These are phyloP conservation scores for Octopus bimaculoides DNA, from an alignment of 1,140 invertebrate species.

Conservation along the genomic window DNA sequence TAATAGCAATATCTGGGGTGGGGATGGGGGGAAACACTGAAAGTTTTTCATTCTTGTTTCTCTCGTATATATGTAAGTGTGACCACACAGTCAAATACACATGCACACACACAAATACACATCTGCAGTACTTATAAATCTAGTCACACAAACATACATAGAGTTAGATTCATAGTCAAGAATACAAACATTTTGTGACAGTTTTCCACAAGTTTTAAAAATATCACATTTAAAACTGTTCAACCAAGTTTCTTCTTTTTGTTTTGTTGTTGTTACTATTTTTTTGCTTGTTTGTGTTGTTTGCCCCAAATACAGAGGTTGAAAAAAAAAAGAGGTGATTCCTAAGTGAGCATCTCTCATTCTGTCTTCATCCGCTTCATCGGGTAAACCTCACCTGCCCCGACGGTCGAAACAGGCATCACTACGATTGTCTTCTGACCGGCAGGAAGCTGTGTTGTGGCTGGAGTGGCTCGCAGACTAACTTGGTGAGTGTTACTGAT, in stretches of 20 bases:
- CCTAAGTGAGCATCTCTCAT: neutral
- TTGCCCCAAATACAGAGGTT: neutral
- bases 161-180: too few species aligned
- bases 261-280: too few species aligned
- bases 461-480: constrained; percentile 5
- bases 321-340: neutral
- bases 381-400: neutral
- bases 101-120: neutral
- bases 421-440: constrained; percentile 12
- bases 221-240: constrained; percentile 9
- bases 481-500: constrained; percentile 3
- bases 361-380: constrained; percentile 9
- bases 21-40: too few species aligned
- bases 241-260: neutral
- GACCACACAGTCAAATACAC: neutral
- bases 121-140: neutral
- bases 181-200: too few species aligned
- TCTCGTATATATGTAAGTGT: too few species aligned
- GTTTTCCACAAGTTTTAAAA: neutral
- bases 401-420: constrained; percentile 2
- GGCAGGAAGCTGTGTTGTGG: neutral
- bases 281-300: neutral
- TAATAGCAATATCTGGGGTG: too few species aligned
- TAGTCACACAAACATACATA: too few species aligned
- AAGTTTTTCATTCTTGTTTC: too few species aligned